A percentile compares a stretch with the other conserved stretches of the same genome.
These are phyloP conservation scores for Takifugu bimaculatus DNA, from an alignment of 2,113 vertebrate genomes.

Conservation along the genomic window DNA sequence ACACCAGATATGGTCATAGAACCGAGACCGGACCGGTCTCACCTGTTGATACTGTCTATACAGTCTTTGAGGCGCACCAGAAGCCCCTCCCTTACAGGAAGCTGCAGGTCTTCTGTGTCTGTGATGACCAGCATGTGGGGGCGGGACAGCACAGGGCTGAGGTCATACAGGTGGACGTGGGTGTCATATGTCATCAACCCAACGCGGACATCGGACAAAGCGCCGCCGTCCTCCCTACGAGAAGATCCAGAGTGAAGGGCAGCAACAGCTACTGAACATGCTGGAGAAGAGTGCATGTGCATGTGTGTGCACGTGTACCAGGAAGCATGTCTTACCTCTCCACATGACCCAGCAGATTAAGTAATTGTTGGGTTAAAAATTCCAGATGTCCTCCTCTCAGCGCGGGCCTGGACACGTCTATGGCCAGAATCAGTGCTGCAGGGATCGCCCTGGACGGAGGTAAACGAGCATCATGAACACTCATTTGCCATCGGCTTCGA, in stretches of 20 bases:
- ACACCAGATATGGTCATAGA: background rate
- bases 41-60: slow-evolving; percentile 64
- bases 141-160: slow-evolving; percentile 69
- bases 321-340: slow-evolving; percentile 45
- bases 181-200: slow-evolving; percentile 78
- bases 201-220: slow-evolving; percentile 53
- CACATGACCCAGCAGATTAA: slow-evolving; percentile 53
- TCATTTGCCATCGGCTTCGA: too few relatives aligned
- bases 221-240: slow-evolving; percentile 42
- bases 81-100: slow-evolving; percentile 74
- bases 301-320: background rate
- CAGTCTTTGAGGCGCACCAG: slow-evolving; percentile 72
- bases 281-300: background rate
- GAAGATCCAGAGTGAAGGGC: background rate
- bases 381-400: slow-evolving; percentile 70
- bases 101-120: slow-evolving; percentile 71
- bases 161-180: slow-evolving; percentile 75
- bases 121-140: slow-evolving; percentile 79
- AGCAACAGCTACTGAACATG: background rate
- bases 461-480: background rate
- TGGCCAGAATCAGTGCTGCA: slow-evolving; percentile 70
- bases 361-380: slow-evolving; percentile 67
- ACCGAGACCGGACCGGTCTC: background rate
- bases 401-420: slow-evolving; percentile 71
- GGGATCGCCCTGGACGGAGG: slow-evolving; percentile 55